phyloP scores from a whole-genome alignment of 2,797 vertebrate species.

The Tinamus major region DNA sequence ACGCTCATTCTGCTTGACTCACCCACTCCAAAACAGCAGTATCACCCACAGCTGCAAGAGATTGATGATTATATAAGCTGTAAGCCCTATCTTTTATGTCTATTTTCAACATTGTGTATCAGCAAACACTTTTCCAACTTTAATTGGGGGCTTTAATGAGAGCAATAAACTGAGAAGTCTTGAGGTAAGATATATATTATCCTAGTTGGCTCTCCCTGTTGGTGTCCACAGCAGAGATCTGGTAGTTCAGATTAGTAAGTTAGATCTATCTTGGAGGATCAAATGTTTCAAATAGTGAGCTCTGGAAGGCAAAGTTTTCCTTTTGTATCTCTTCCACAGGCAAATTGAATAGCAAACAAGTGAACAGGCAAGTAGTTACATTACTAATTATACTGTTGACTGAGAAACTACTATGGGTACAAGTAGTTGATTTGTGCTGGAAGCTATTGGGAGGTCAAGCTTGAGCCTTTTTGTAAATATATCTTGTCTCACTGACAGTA shows the following conservation, averaged over 20 bases:
- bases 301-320: background rate
- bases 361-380: background rate
- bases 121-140: background rate
- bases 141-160: background rate
- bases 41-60: background rate
- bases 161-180: background rate
- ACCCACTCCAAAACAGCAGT: background rate
- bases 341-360: background rate
- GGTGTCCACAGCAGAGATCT: background rate
- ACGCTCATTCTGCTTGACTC: background rate
- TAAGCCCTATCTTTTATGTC: background rate
- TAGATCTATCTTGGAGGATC: background rate
- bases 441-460: background rate
- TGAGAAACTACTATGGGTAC: background rate
- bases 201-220: background rate
- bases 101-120: background rate
- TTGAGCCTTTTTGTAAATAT: background rate
- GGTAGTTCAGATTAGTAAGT: background rate
- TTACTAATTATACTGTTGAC: background rate
- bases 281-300: background rate
- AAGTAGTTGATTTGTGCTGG: background rate
- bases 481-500: background rate
- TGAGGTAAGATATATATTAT: background rate
- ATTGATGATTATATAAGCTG: accelerated
- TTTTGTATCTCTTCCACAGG: background rate